phyloP scores from a whole-genome alignment of 2,888 invertebrate genomes.

The Drosophila anceps region DNA sequence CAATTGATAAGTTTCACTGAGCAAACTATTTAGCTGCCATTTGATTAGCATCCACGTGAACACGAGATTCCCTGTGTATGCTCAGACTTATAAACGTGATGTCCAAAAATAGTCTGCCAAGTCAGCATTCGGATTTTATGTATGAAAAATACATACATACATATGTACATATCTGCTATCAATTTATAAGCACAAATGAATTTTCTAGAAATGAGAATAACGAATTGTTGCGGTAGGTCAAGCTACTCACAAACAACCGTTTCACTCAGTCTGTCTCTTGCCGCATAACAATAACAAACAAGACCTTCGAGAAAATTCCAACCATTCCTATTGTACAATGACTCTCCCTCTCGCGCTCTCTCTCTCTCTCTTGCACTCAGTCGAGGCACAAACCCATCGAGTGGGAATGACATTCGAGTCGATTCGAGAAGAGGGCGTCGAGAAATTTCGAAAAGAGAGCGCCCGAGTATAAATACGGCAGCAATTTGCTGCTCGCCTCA shows the following conservation, averaged over 20 bases:
- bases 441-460: constrained; percentile 58
- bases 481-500: constrained; percentile 47
- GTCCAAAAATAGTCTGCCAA: neutral
- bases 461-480: constrained; percentile 61
- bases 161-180: too few species aligned
- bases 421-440: constrained; percentile 49
- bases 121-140: neutral
- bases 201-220: constrained; percentile 23
- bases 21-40: neutral
- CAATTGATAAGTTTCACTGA: too few species aligned
- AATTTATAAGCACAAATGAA: neutral
- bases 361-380: constrained; percentile 10
- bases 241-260: constrained; percentile 74
- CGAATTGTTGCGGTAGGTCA: constrained; percentile 21
- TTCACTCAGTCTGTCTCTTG: neutral
- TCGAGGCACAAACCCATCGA: constrained; percentile 6
- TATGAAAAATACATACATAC: too few species aligned
- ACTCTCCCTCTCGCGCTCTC: constrained; percentile 8
- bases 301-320: constrained; percentile 35
- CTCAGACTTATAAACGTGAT: neutral
- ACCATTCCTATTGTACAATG: neutral
- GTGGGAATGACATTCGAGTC: constrained; percentile 20
- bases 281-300: neutral
- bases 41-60: constrained; percentile 5
- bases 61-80: neutral